Evolutionary conservation across 2,797 vertebrate species (phyloP).

Genomic region (Danio jaintianensis): DNA sequence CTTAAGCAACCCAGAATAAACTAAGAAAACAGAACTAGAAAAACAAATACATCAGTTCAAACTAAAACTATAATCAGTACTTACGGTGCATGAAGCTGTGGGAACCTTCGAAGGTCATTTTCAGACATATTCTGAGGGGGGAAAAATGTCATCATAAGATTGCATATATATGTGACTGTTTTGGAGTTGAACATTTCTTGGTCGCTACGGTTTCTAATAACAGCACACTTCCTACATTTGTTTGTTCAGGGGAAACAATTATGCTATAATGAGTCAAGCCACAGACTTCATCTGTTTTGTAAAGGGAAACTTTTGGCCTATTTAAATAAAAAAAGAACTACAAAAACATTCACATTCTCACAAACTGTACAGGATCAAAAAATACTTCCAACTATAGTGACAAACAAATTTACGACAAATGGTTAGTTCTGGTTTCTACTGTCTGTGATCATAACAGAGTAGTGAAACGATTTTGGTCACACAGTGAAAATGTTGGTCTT

Average conservation of each 20-base stretch:
- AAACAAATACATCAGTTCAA: background rate
- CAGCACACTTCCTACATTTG: conserved; percentile 29
- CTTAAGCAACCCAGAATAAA: background rate
- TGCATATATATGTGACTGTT: background rate
- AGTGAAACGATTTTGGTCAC: background rate
- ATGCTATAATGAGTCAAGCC: conserved; percentile 16
- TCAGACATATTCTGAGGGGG: conserved; percentile 91
- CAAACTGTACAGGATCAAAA: background rate
- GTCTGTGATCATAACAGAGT: background rate
- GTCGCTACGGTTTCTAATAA: conserved; percentile 25
- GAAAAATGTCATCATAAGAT: conserved; percentile 41
- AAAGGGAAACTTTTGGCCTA: background rate
- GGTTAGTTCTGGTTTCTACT: background rate
- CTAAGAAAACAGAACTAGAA: background rate
- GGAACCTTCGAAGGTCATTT: conserved; percentile 93
- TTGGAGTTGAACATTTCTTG: background rate
- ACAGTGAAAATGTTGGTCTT: background rate
- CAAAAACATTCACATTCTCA: background rate
- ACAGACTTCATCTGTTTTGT: background rate
- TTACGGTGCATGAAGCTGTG: conserved; percentile 91
- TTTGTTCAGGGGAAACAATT: background rate
- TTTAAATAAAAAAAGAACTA: background rate
- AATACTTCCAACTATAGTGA: background rate
- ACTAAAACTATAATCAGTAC: conserved; percentile 65
- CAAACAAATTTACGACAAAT: background rate